Evolutionary conservation across 2,113 vertebrate species (phyloP).

Genomic region (Periophthalmus modestus): DNA sequence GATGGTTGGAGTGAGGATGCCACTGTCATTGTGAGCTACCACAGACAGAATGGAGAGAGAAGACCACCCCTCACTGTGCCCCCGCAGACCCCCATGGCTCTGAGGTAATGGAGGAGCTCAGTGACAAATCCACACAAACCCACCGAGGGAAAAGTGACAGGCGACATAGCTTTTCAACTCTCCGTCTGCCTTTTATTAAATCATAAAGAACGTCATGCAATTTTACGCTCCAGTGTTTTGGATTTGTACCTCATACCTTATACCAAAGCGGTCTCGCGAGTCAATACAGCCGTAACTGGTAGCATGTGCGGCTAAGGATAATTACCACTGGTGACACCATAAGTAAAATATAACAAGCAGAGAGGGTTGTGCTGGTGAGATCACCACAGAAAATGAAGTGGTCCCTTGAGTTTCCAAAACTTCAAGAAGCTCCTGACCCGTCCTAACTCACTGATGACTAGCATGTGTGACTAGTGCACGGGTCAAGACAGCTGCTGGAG

Average conservation of each 20-base stretch:
- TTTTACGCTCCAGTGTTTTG: constrained; percentile 61
- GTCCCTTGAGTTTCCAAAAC: constrained; percentile 71
- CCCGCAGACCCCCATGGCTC: constrained; percentile 52
- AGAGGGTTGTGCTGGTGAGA: constrained; percentile 73
- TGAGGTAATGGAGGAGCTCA: constrained; percentile 71
- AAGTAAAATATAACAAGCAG: constrained; percentile 79
- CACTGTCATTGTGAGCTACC: constrained; percentile 35
- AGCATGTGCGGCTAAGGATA: constrained; percentile 76
- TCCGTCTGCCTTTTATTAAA: constrained; percentile 67
- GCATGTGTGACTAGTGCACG: constrained; percentile 76
- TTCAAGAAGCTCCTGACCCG: constrained; percentile 80
- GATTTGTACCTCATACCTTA: constrained; percentile 63
- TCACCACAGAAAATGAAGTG: constrained; percentile 76
- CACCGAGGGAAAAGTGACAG: constrained; percentile 45
- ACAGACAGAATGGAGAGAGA: constrained; percentile 51
- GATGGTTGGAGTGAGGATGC: constrained; percentile 40
- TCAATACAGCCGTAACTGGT: constrained; percentile 70
- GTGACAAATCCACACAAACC: constrained; percentile 40
- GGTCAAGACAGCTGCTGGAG: constrained; percentile 74
- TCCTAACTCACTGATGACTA: constrained; percentile 78
- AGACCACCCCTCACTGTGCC: constrained; percentile 30
- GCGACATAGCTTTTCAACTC: constrained; percentile 40
- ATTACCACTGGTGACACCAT: constrained; percentile 75
- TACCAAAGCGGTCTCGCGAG: constrained; percentile 32
- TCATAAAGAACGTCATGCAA: constrained; percentile 60